Percentiles rank a stretch among this genome's conserved stretches.
These are phyloP conservation scores for Nemurella pictetii DNA, from an alignment of 2,888 invertebrate species.

Conservation along the genomic window DNA sequence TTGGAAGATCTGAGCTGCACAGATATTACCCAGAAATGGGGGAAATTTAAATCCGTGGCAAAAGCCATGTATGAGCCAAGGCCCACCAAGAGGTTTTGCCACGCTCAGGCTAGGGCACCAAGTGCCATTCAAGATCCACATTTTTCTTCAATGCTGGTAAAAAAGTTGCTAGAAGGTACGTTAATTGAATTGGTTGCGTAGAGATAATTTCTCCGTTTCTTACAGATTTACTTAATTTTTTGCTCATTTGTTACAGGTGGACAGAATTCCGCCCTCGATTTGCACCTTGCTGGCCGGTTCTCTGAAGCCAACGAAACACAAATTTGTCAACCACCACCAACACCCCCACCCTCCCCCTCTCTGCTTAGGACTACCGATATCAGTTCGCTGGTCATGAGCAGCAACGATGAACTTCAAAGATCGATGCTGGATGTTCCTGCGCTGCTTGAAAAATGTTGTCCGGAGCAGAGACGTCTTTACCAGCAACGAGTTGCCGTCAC, in stretches of 20 bases:
- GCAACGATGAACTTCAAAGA: too few relatives aligned
- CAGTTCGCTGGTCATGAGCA: too few relatives aligned
- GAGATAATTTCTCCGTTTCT: neutral
- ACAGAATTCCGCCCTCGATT: too few relatives aligned
- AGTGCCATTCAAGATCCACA: neutral
- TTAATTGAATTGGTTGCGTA: neutral
- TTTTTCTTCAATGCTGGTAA: too few relatives aligned
- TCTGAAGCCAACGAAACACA: neutral
- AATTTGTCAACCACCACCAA: neutral
- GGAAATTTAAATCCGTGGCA: neutral
- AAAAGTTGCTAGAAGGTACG: too few relatives aligned
- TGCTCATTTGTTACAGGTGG: neutral
- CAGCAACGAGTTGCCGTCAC: neutral
- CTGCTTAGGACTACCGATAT: too few relatives aligned
- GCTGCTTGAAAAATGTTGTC: neutral
- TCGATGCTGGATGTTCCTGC: neutral
- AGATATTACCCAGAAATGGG: neutral
- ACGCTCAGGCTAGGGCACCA: neutral
- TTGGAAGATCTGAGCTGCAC: conserved; percentile 1
- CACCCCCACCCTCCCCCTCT: neutral
- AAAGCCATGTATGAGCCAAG: neutral
- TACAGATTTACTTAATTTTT: neutral
- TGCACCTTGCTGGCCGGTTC: too few relatives aligned
- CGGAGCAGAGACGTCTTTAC: neutral
- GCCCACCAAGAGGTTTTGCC: neutral